phyloP scores from a whole-genome alignment of 2,888 invertebrate genomes.

The Hedychridium roseum region DNA sequence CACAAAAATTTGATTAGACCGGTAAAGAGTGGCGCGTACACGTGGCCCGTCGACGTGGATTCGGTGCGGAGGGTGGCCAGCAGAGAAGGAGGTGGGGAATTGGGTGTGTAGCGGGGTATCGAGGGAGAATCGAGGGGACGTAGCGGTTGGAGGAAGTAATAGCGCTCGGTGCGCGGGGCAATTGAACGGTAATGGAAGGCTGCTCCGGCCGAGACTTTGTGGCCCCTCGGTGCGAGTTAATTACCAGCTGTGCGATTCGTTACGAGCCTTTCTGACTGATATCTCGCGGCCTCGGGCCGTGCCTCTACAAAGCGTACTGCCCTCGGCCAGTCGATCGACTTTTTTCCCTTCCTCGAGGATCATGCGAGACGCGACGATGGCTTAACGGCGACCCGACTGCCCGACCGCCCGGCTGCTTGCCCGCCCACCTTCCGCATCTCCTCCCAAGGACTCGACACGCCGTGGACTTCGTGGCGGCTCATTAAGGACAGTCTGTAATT shows the following conservation, averaged over 20 bases:
- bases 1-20: too few species aligned
- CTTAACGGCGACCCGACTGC: slow-evolving; percentile 1
- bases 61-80: too few species aligned
- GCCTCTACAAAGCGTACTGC: too few species aligned
- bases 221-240: slow-evolving; percentile 31
- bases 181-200: slow-evolving; percentile 28
- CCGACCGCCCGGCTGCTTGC: background rate
- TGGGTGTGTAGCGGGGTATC: too few species aligned
- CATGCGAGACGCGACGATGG: background rate
- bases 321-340: slow-evolving; percentile 19
- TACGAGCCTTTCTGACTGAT: slow-evolving; percentile 39
- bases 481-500: slow-evolving; percentile 38
- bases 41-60: too few species aligned
- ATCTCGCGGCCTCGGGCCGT: slow-evolving; percentile 19
- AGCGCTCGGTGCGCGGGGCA: slow-evolving; percentile 21
- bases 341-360: slow-evolving; percentile 12
- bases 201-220: slow-evolving; percentile 19
- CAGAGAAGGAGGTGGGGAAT: too few species aligned
- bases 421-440: too few species aligned
- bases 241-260: slow-evolving; percentile 35
- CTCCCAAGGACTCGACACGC: slow-evolving; percentile 20
- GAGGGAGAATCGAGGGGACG: slow-evolving; percentile 31
- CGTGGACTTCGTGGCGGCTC: slow-evolving; percentile 27
- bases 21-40: too few species aligned
- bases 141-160: slow-evolving; percentile 30